These are phyloP conservation scores for Vespertilio murinus DNA, from an alignment of 2,797 vertebrate species.

Conservation along the genomic window DNA sequence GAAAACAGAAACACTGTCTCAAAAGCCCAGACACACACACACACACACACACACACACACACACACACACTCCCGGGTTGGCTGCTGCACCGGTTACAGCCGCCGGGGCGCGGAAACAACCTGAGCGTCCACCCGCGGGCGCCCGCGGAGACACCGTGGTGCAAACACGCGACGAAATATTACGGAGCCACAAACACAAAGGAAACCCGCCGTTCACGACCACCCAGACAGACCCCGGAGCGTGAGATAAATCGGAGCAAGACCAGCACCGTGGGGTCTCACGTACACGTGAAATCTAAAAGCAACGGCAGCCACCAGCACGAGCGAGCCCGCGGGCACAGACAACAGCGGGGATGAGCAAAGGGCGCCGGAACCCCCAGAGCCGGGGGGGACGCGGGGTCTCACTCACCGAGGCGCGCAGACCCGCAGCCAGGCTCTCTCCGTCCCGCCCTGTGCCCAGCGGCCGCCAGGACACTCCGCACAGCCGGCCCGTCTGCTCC, in stretches of 20 bases:
- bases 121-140: not conserved
- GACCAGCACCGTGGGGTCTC: not conserved
- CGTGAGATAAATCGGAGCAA: not conserved
- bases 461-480: too few species aligned
- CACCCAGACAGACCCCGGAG: not conserved
- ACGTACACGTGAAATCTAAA: not conserved
- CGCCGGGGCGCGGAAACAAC: too few species aligned
- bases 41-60: not conserved
- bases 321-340: not conserved
- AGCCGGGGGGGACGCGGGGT: too few species aligned
- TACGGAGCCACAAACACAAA: not conserved
- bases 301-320: not conserved
- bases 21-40: not conserved
- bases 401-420: too few species aligned
- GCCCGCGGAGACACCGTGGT: too few species aligned
- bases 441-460: too few species aligned
- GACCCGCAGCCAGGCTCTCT: too few species aligned
- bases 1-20: not conserved
- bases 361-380: not conserved
- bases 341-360: not conserved
- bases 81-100: not conserved
- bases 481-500: too few species aligned
- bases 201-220: not conserved
- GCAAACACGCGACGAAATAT: not conserved
- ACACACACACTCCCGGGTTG: too few species aligned